Evolutionary conservation across 2,888 invertebrate genomes (phyloP).

Genomic region (Polyploca ridens): DNA sequence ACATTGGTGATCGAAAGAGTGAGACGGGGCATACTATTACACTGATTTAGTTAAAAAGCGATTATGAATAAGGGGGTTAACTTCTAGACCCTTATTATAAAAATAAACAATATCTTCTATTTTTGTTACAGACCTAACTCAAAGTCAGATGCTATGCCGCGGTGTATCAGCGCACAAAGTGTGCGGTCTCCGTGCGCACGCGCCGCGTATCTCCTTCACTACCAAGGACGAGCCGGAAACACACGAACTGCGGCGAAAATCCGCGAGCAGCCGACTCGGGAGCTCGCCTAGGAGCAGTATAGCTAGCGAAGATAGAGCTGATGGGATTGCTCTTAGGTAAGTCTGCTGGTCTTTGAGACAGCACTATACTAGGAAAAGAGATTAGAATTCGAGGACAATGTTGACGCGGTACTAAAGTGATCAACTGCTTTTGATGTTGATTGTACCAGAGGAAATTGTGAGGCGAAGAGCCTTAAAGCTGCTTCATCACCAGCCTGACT

Average conservation of each 20-base stretch:
- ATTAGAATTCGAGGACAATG: too few relatives aligned
- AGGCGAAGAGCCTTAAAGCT: too few relatives aligned
- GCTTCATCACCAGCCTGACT: too few relatives aligned
- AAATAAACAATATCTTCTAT: background rate
- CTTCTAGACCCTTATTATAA: too few relatives aligned
- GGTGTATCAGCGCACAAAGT: conserved; percentile 75
- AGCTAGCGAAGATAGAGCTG: conserved; percentile 72
- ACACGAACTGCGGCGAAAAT: conserved; percentile 71
- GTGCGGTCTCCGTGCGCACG: conserved; percentile 70
- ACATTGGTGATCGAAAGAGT: too few relatives aligned
- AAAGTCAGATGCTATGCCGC: conserved; percentile 76
- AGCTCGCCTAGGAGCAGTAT: conserved; percentile 78
- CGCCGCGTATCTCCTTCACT: conserved; percentile 77
- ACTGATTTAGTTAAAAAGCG: too few relatives aligned
- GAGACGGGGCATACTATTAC: too few relatives aligned
- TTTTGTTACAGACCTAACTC: conserved; percentile 64
- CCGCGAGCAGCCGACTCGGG: conserved; percentile 75
- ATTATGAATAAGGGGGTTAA: too few relatives aligned
- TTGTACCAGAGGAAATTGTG: too few relatives aligned
- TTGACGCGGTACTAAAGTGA: too few relatives aligned
- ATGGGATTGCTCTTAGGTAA: conserved; percentile 87
- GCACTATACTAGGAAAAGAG: background rate
- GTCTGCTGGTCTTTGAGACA: background rate
- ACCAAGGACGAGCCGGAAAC: conserved; percentile 68
- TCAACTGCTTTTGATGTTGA: too few relatives aligned